Conservation (phyloP, 2,888 invertebrate genomes). For the Trachelus troglodyta region DNA sequence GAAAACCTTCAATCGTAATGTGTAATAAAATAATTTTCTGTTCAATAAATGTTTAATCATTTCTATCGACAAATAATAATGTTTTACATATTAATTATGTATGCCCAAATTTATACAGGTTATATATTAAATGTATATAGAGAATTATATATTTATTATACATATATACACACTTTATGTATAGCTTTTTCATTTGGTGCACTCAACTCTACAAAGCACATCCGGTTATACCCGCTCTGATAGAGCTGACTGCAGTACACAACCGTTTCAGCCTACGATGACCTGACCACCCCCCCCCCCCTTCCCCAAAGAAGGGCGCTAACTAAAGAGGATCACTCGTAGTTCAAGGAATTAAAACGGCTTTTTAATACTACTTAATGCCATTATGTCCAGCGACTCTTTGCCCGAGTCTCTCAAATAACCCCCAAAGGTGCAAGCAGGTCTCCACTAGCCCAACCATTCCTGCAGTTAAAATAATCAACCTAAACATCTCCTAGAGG, state of each 20-base stretch:
- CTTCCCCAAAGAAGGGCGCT: background rate
- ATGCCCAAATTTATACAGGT: background rate
- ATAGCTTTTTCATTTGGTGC: too few species aligned
- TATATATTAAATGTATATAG: background rate
- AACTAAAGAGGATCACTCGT: constrained; percentile 21
- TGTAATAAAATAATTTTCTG: too few species aligned
- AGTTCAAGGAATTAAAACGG: constrained; percentile 20
- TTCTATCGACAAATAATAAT: too few species aligned
- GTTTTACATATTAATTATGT: too few species aligned
- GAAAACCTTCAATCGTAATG: too few species aligned
- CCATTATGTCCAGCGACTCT: constrained; percentile 15
- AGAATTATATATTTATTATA: too few species aligned
- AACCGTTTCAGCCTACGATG: background rate
- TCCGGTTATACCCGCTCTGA: too few species aligned
- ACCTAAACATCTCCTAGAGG: constrained; percentile 25
- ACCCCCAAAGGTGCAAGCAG: background rate
- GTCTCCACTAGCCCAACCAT: background rate
- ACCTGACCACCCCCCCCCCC: background rate
- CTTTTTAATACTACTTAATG: constrained; percentile 35
- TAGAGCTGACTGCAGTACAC: background rate
- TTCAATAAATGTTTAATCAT: too few species aligned
- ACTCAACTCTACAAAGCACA: too few species aligned
- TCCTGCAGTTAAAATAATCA: constrained; percentile 25
- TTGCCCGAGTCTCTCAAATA: background rate
- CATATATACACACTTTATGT: too few species aligned